Percentiles rank a stretch among this genome's conserved stretches.
These are phyloP conservation scores for Lycodopsis pacificus DNA, from an alignment of 2,797 vertebrate species.

Conservation along the genomic window DNA sequence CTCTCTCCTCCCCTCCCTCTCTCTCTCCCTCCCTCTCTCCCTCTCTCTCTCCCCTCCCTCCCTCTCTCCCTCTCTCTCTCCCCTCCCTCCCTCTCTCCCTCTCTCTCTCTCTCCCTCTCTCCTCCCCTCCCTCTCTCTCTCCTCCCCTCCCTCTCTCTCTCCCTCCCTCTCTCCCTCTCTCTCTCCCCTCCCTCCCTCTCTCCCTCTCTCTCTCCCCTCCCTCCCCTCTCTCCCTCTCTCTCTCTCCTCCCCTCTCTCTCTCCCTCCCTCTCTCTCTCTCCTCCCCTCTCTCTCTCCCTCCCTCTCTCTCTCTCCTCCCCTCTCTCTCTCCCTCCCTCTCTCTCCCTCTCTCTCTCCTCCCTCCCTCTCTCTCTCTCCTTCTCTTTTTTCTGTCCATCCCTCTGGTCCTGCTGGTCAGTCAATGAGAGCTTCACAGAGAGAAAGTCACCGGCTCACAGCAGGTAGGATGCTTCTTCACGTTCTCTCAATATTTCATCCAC, in stretches of 20 bases:
- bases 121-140: conserved; percentile 40
- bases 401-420: conserved; percentile 61
- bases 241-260: conserved; percentile 57
- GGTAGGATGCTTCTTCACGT: conserved; percentile 45
- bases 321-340: not conserved
- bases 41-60: too few species aligned
- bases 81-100: too few species aligned
- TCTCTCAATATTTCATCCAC: not conserved
- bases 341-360: conserved; percentile 16
- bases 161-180: conserved; percentile 23
- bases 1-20: too few species aligned
- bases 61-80: too few species aligned
- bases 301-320: not conserved
- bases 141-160: conserved; percentile 40
- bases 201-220: conserved; percentile 59
- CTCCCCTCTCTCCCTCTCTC: conserved; percentile 32
- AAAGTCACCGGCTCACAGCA: conserved; percentile 39
- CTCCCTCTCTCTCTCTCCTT: conserved; percentile 17
- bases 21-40: too few species aligned
- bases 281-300: conserved; percentile 2
- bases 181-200: conserved; percentile 47
- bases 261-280: conserved; percentile 52
- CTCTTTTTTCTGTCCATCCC: conserved; percentile 35
- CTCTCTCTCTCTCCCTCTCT: too few species aligned
- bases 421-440: conserved; percentile 37